Base-by-base conservation (phyloP, 2,888 invertebrate species). In the Mylabris sibirica region DNA sequence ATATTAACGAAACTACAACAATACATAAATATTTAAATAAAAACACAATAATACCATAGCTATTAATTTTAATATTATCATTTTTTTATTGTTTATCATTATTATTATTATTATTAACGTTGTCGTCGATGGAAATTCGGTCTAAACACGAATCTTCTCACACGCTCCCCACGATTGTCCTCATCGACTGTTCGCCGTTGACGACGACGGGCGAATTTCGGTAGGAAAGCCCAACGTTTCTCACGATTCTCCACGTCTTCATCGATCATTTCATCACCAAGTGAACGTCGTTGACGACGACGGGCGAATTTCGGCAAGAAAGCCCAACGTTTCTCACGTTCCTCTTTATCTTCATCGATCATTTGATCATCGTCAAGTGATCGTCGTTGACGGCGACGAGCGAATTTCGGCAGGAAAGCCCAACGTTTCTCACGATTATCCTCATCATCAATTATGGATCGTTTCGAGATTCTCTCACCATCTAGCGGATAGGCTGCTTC, bases 381-480 rank as follows among this genome's bases (percentile, higher is more conserved):
- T 8, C 64, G 30, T 2, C 26, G 35, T 59, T 57, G 57, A 14
- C 64, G 30, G 8, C 22, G 30, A 1, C 44, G 57, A 1, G 20
- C 67, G 30, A 67, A 67, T 41, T 34, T 41, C 24, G 67, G 63
- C 11, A 67, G 22, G 24, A 67, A 67, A 26, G 64, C 59, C 38
- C 44, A 60, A n/a, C 67, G 67, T 30, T 64, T 67, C 64, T 22
- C 24, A 24, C 41, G 63, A 44, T 63, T 14, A 17, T 9, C 22
- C 22, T 59, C 64, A 22, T 63, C 68, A 12, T 65, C 34, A 22
- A 20, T 14, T 2, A 61, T 2, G 5, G 61, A 61, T n/a, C 61
- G 20, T 61, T 61, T 61, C 6, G 60, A 24, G 26, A 30, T 30
- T 30, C 8, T 30, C 22, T 59, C 59, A 14, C 64, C 38, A 38